These are phyloP conservation scores for Psittacula derbiana DNA, from an alignment of 2,797 vertebrate genomes.

Conservation along the genomic window DNA sequence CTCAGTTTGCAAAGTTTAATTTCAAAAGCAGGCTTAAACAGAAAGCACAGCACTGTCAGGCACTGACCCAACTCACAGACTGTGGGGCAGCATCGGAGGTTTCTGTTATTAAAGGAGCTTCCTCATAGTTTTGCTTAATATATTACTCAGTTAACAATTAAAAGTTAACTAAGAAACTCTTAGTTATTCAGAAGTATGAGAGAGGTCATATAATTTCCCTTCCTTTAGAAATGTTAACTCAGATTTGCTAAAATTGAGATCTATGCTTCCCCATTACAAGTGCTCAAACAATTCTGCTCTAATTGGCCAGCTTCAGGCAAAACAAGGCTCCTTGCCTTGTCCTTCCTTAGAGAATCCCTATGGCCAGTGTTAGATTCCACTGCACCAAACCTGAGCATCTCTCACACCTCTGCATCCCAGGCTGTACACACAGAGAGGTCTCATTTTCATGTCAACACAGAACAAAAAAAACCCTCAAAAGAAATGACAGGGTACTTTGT, in stretches of 20 bases:
- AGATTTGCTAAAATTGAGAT: background rate
- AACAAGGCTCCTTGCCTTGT: background rate
- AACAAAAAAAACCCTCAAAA: background rate
- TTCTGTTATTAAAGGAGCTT: background rate
- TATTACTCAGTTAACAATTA: background rate
- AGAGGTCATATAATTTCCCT: background rate
- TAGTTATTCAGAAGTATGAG: background rate
- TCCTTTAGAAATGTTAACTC: background rate
- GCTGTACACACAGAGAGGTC: background rate
- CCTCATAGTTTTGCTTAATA: background rate
- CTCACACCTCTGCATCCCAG: background rate
- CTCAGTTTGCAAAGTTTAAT: background rate
- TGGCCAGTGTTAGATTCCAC: accelerated
- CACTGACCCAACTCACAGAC: background rate
- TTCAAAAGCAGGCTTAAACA: background rate
- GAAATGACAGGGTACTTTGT: accelerated
- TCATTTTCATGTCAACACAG: background rate
- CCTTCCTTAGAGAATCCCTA: background rate
- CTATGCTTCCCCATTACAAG: background rate
- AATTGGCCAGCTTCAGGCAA: background rate
- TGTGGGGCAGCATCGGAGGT: background rate
- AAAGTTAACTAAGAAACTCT: background rate
- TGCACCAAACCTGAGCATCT: background rate
- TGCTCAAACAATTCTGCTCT: background rate
- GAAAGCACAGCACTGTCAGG: background rate